Base-by-base conservation (phyloP, 2,113 vertebrate species). In the Oceanodroma tethys region DNA sequence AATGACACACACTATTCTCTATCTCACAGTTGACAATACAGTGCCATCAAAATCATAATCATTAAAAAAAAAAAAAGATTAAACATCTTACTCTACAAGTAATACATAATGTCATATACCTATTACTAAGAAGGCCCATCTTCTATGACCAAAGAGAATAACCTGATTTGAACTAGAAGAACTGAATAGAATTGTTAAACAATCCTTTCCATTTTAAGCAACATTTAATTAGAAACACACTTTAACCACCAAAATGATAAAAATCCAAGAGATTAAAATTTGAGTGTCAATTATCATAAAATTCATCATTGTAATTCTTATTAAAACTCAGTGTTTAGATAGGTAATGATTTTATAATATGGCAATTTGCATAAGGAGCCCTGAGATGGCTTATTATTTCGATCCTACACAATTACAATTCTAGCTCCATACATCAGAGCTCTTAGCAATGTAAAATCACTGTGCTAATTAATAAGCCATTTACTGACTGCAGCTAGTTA, bases 281-380 rank as follows among this genome's bases (percentile, higher is more conserved):
- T 99, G 99, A 99, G 99, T 99, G 98, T 99, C 99, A 99, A 99
- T 99, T 99, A 99, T 99, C 99, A 99, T 99, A 99, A 99, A 99
- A 99, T 99, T 99, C 99, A 99, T 99, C 99, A 99, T 99, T 99
- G 99, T 99, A 99, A 99, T 99, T 99, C 99, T 99, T 99, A 98
- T 98, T 99, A 99, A 98, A 99, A 99, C 98, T 98, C 98, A 97
- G 98, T 99, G 99, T 99, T 99, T 99, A 99, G 99, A 99, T 99
- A 99, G 99, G 99, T 99, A 99, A 99, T 99, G 99, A 99, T 99
- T 99, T 99, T 99, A 99, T 99, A 99, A 99, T 99, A 99, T 98
- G 99, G 98, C 98, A 99, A 99, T 99, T 99, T 99, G 99, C 99
- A 99, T 99, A 99, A 99, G 99, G 99, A 99, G 99, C 99, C 99